These are phyloP conservation scores for Eulithis testata DNA, from an alignment of 2,888 invertebrate genomes.

Conservation along the genomic window DNA sequence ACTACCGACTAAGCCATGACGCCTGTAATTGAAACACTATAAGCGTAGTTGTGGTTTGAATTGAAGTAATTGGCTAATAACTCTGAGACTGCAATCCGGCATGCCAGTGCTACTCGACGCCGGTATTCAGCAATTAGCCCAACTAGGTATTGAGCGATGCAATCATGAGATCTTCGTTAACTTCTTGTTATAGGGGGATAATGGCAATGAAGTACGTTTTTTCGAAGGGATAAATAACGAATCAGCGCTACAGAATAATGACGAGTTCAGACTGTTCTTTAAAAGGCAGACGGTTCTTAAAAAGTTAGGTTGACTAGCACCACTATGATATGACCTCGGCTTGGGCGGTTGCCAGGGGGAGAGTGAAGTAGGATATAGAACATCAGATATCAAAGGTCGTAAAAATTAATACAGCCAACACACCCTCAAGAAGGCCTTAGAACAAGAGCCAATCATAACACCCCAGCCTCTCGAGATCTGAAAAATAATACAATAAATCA, in stretches of 20 bases:
- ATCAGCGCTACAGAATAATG: neutral
- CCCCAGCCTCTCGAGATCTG: constrained; percentile 41
- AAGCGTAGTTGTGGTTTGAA: constrained; percentile 13
- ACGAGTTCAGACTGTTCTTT: no score
- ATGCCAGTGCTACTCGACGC: constrained; percentile 4
- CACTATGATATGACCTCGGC: no score
- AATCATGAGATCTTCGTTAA: neutral
- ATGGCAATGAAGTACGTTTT: neutral
- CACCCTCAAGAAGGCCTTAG: constrained; percentile 33
- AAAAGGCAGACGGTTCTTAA: no score
- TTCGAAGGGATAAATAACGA: no score
- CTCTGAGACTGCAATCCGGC: constrained; percentile 9
- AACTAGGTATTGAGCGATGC: constrained; percentile 24
- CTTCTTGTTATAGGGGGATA: no score
- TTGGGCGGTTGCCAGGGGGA: no score
- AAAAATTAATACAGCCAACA: constrained; percentile 26
- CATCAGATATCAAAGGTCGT: constrained; percentile 19
- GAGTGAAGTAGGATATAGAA: no score
- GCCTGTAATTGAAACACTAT: constrained; percentile 17
- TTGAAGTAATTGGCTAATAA: constrained; percentile 26
- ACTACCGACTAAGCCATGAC: no score
- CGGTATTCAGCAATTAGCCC: constrained; percentile 24
- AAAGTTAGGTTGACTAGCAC: no score
- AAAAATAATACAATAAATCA: constrained; percentile 79
- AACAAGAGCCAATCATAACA: constrained; percentile 52